These are phyloP conservation scores for Orthosia gracilis DNA, from an alignment of 2,888 invertebrate genomes.

Conservation along the genomic window DNA sequence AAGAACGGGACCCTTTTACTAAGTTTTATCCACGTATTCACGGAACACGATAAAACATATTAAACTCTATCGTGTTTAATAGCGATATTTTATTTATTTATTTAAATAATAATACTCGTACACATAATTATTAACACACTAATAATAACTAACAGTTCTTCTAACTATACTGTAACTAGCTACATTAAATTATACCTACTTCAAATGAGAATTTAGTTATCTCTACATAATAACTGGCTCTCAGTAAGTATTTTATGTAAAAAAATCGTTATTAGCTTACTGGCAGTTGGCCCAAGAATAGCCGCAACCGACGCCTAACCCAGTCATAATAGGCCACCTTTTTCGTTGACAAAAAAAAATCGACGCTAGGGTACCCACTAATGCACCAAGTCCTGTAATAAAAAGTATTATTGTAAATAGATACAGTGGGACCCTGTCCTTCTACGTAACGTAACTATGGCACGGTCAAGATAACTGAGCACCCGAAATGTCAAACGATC, in stretches of 20 bases:
- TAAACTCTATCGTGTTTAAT: too few relatives aligned
- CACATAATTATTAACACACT: background rate
- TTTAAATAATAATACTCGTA: background rate
- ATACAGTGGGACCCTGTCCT: background rate
- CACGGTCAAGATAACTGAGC: too few relatives aligned
- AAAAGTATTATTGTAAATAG: background rate
- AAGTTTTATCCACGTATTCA: background rate
- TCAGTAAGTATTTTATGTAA: background rate
- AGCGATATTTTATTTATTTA: too few relatives aligned
- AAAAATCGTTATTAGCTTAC: background rate
- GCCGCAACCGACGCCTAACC: slow-evolving; percentile 1
- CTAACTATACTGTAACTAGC: background rate
- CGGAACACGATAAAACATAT: background rate
- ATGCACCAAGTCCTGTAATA: background rate
- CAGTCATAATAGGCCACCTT: slow-evolving; percentile 4
- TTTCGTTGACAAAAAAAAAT: background rate
- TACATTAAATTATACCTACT: background rate
- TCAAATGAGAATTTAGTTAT: background rate
- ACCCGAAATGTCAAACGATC: too few relatives aligned
- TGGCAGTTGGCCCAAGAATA: slow-evolving; percentile 14
- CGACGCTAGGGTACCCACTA: background rate
- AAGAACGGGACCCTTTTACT: too few relatives aligned
- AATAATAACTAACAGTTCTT: background rate
- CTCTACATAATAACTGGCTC: background rate
- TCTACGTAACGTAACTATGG: too few relatives aligned